These are phyloP conservation scores for Uropetala carovei DNA, from an alignment of 2,888 invertebrate genomes.

Conservation along the genomic window DNA sequence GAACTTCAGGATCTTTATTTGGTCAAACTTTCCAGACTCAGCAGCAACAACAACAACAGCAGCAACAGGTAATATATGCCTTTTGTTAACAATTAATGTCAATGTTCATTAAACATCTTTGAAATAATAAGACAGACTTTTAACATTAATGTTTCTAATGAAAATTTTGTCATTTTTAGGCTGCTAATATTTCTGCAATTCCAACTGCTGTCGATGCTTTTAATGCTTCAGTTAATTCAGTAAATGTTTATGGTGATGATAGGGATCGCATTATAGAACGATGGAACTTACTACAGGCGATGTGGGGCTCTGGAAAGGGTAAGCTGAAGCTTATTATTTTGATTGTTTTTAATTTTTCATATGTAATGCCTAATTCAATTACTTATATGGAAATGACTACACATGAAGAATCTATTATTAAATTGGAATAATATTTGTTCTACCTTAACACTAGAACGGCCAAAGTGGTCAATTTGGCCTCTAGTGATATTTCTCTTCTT, in stretches of 20 bases:
- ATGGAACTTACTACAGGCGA: slow-evolving; percentile 96
- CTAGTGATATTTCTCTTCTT: too few species aligned
- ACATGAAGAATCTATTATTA: too few species aligned
- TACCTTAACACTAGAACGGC: too few species aligned
- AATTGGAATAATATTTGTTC: too few species aligned
- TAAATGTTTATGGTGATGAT: slow-evolving; percentile 94
- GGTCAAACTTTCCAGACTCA: slow-evolving; percentile 65
- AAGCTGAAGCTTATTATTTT: background rate
- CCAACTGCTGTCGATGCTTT: slow-evolving; percentile 83
- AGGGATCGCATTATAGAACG: slow-evolving; percentile 94
- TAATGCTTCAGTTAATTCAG: slow-evolving; percentile 85
- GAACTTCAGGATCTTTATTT: slow-evolving; percentile 69
- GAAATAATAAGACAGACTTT: background rate
- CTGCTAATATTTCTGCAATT: slow-evolving; percentile 71
- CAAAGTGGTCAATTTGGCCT: too few species aligned
- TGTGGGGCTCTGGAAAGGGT: slow-evolving; percentile 89
- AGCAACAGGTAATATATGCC: slow-evolving; percentile 71
- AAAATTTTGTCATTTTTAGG: slow-evolving; percentile 73
- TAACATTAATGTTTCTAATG: slow-evolving; percentile 40
- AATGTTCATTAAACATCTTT: background rate
- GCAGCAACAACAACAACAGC: slow-evolving; percentile 75
- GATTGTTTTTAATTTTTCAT: background rate
- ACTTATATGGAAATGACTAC: too few species aligned
- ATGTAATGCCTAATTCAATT: background rate
- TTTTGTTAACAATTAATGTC: background rate